phyloP scores from a whole-genome alignment of 2,888 invertebrate species.

The Hetaerina titia region DNA sequence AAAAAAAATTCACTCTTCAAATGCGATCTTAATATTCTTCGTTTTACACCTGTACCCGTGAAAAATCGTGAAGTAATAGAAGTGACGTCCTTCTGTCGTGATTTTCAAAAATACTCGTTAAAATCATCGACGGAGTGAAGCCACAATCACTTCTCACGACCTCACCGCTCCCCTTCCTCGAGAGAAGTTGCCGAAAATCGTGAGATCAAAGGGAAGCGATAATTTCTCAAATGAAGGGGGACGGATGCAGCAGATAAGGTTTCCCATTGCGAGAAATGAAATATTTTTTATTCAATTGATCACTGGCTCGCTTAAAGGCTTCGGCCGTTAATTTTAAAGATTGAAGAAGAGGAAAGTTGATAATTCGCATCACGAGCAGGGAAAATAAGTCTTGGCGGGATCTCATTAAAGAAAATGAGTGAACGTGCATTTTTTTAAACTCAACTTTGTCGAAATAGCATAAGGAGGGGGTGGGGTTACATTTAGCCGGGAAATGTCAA shows the following conservation, averaged over 20 bases:
- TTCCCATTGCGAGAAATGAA: not conserved
- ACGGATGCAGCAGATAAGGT: not conserved
- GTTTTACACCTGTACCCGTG: not conserved
- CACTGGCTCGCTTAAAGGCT: not conserved
- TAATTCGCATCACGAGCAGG: not conserved
- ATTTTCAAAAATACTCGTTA: not conserved
- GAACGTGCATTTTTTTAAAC: not conserved
- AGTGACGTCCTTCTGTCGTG: not conserved
- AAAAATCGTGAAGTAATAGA: not conserved
- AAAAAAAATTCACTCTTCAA: no score
- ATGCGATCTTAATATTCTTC: no score
- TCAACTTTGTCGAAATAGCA: no score
- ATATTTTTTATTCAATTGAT: conserved; percentile 12
- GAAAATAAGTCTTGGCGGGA: not conserved
- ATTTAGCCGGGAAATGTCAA: no score
- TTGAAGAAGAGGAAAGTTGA: not conserved
- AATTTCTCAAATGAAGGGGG: not conserved
- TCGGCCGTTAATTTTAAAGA: not conserved
- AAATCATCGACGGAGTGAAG: not conserved
- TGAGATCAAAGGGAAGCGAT: conserved; percentile 36
- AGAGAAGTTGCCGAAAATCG: conserved; percentile 32
- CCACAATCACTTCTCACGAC: not conserved
- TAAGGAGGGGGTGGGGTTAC: no score
- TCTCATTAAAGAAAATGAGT: no score
- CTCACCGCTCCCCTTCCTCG: not conserved